Evolutionary conservation across 2,797 vertebrate species (phyloP), one percentile per base, ranked within the genome.

Genomic region (Urophycis tenuis): DNA sequence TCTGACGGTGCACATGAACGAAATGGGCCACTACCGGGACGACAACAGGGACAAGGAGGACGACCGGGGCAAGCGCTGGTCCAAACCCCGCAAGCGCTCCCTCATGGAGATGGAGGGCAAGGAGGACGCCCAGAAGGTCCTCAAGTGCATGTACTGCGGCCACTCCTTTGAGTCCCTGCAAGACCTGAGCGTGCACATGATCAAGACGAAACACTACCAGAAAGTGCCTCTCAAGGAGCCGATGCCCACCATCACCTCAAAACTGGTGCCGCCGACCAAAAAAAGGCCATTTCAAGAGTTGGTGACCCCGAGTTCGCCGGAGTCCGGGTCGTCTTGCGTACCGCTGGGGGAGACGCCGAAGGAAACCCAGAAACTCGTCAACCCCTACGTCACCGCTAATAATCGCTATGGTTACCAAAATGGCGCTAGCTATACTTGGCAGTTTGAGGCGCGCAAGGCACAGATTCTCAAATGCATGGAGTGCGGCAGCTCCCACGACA

Each of bases 151-250:
- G 97, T 99, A 99, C 87, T 99, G 97, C 31, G 97, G 97, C 67
- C 97, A 99, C 91, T 99, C 97, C 0, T 99, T 99, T 25, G 97
- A 99, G 88, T 98, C 97, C 75, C 86, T 99, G 90, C 97, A 99
- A 89, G 97, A 99, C 90, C 95, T 99, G 72, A 99, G 97, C 0
- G 97, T 99, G 81, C 97, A 99, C 90, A 99, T 99, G 97, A 99
- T 99, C 87, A 99, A 99, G 95, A 99, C 97, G 80, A 99, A 99
- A 94, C 97, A 99, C 94, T 99, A 99, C 96, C 97, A 99, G 95
- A 99, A 99, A 96, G 97, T 99, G 96, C 97, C 97, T 97, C 96
- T 99, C 86, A 99, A 99, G 94, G 97, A 99, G 91, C 97, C 97
- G 72, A 96, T 99, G 92, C 95, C 97, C 81, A 95, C 96, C 83